Base-by-base conservation (phyloP, 2,888 invertebrate species). In the Drosophila pseudotalamancana region DNA sequence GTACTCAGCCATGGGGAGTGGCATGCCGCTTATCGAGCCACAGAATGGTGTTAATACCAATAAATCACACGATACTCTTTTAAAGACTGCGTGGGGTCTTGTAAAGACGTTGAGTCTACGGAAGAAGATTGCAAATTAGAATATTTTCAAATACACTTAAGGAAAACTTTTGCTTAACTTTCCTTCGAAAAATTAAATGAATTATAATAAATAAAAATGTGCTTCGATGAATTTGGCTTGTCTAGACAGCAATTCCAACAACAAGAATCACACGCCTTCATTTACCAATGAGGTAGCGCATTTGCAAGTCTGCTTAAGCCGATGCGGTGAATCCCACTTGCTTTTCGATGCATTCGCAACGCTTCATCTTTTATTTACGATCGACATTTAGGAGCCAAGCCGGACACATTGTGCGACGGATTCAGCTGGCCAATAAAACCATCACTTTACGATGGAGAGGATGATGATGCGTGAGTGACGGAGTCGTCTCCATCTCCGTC, bases 401-500 rank as follows among this genome's bases (percentile, higher is more conserved):
- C 73, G 73, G 69, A 63, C 63, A 67, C 63, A 55, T 69, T 60
- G 54, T 59, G 46, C 27, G 32, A 49, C 37, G 27, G 35, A 31
- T 51, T 67, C 54, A 72, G 54, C 66, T 57, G 64, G 40, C 40
- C 57, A 68, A 69, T 73, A 74, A 74, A 72, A 60, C 45, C 59
- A 54, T 73, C 73, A 72, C 34, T 72, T 72, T 72, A 72, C 53
- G 73, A 64, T 61, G 72, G 67, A 19, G 46, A 60, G 43, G 56
- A 72, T 68, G 56, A 72, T 68, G 80, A 77, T 72, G 69, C 66
- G 61, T 74, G 74, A 79, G 51, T 77, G 77, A 77, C 63, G 60
- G 37, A 59, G 65, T 63, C 63, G 49, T 45, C 48, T 25, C 32
- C 40, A 19, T 37, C 29, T 23, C 32, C 50, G 8, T 42, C 31